Evolutionary conservation across 2,113 vertebrate species (phyloP), one percentile per base, ranked within the genome.

Genomic region (Propithecus coquereli): DNA sequence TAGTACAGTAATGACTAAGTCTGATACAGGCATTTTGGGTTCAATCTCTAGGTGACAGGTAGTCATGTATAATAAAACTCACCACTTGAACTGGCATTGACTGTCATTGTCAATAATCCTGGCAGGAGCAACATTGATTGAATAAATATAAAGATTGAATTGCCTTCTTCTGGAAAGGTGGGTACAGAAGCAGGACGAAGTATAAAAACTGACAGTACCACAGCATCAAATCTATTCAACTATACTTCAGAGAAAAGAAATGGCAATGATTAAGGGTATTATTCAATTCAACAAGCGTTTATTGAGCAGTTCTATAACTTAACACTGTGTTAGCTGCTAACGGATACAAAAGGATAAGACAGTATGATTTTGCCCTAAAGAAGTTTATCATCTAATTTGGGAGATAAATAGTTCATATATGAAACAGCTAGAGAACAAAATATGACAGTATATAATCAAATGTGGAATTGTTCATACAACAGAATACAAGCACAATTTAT

Each of bases 271-370:
- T 76, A 73, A 88, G 71, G 47, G 34, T 84, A 54, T 22, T 32
- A 30, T 98, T 95, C 95, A 85, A 57, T 92, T 97, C 95, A 82
- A 5, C 80, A 91, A 37, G 88, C 87, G 59, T 65, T 82, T 90
- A 61, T 71, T 20, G 47, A 91, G 54, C 43, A 87, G 70, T 66
- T 93, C 86, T 87, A 0, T 65, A 61, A 47, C 79, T 3, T 40
- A 95, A 30, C n/a, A 13, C 52, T 52, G 12, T 77, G 73, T 86
- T 95, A 96, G 65, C 47, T 47, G 8, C 50, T 94, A 34, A 79
- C 57, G 50, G 80, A 57, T 65, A 68, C 57, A 74, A 84, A 82
- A 84, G n/a, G 47, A 70, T 27, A 85, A 94, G 37, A 65, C 65
- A 83, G 22, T 66, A 61, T 93, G 45, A 61, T 95, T 65, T 92